Evolutionary conservation across 2,888 invertebrate genomes (phyloP).

Genomic region (Rhimphoctona megacephalus): DNA sequence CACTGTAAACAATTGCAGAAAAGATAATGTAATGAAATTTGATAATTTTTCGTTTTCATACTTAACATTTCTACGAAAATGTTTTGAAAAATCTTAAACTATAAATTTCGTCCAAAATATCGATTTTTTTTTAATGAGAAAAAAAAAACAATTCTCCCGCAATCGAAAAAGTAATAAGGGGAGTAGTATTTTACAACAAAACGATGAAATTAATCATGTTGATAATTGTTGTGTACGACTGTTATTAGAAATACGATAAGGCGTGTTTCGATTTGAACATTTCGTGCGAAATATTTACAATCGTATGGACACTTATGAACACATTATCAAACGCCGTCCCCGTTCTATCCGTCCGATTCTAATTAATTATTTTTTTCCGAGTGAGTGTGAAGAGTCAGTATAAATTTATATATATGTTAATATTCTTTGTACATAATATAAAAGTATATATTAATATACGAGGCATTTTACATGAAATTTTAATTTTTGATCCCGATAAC

Average conservation of each 20-base stretch:
- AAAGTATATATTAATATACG: not conserved
- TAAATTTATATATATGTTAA: not conserved
- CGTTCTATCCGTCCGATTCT: conserved; percentile 68
- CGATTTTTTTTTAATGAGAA: not conserved
- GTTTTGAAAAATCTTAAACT: not conserved
- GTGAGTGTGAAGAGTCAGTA: conserved; percentile 9
- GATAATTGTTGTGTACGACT: conserved; percentile 32
- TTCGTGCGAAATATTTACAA: conserved; percentile 44
- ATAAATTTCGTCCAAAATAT: not conserved
- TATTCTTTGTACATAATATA: conserved; percentile 12
- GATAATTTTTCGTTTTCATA: not conserved
- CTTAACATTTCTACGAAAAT: not conserved
- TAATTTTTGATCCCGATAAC: not conserved
- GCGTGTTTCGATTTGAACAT: conserved; percentile 8
- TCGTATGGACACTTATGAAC: conserved; percentile 43
- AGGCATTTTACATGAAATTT: not conserved
- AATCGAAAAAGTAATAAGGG: conserved; percentile 11
- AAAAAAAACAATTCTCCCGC: not conserved
- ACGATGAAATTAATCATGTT: conserved; percentile 40
- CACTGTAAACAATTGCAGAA: not conserved
- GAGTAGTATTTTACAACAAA: conserved; percentile 52
- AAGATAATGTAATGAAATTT: not conserved
- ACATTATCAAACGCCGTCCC: conserved; percentile 55
- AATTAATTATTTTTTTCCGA: not conserved
- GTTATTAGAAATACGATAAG: conserved; percentile 27